Base-by-base conservation (phyloP, 2,113 vertebrate species). In the Cololabis saira region DNA sequence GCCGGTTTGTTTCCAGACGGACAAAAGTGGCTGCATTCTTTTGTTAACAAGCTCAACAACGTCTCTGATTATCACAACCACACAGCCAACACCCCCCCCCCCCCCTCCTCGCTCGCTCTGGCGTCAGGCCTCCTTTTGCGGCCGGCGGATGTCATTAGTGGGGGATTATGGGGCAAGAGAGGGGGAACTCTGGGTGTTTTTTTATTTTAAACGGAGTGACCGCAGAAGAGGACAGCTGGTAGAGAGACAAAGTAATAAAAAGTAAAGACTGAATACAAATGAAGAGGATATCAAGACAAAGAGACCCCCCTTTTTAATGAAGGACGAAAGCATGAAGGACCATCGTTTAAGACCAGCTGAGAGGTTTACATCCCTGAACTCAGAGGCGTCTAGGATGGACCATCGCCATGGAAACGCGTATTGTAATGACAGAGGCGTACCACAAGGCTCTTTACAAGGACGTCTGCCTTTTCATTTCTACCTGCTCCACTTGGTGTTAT, bases 111-210 rank as follows among this genome's bases (percentile, higher is more conserved):
- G 24, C 58, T 9, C 52, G 41, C 56, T n/a, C 42, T 71, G 66
- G 76, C 87, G 82, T 82, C 87, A 74, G 78, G 77, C 74, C 79
- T 78, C 57, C 40, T 88, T 79, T 77, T 71, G 83, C 42, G 83
- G 84, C 69, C n/a, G 43, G 66, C 37, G 63, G 62, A 86, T 80
- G 61, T 76, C 71, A 75, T 80, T 70, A 71, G 61, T 50, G 9
- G 73, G 61, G 74, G 67, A 48, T 72, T 85, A 63, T 65, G 78
- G 78, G 76, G 73, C 71, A n/a, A 82, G 65, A 78, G 56, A 61
- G 43, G 63, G 71, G 59, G 71, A 58, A 54, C 22, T 71, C 67
- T 64, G 74, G 54, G 62, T 64, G 61, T 57, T 80, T 80, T 71
- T 70, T 44, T 49, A 37, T 48, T 68, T 71, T 67, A 63, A 21